A percentile compares a stretch with the other conserved stretches of the same genome.
phyloP scores from a whole-genome alignment of 1,140 invertebrate genomes.

The Agrypnia vestita region DNA sequence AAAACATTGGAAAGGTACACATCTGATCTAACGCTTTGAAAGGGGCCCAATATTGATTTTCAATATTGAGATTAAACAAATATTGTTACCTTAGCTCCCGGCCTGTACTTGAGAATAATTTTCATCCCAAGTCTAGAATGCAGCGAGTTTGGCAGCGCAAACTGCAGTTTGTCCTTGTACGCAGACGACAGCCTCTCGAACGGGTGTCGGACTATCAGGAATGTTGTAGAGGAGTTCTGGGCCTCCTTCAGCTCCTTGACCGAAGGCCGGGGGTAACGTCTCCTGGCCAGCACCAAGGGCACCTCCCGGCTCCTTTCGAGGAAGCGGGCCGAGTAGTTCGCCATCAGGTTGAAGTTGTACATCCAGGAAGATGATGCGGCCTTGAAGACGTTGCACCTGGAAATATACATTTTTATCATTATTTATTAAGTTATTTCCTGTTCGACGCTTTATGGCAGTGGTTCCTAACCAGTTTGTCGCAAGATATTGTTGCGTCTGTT shows the following conservation, averaged over 20 bases:
- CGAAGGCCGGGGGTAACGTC: constrained; percentile 83
- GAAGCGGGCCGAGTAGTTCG: constrained; percentile 85
- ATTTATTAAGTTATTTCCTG: not conserved
- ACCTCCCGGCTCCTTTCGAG: constrained; percentile 84
- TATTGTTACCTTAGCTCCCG: constrained; percentile 59
- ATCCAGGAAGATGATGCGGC: constrained; percentile 92
- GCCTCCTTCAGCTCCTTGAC: constrained; percentile 78
- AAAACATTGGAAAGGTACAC: no score
- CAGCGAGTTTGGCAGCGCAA: constrained; percentile 85
- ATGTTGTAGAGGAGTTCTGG: constrained; percentile 76
- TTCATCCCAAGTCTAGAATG: constrained; percentile 85
- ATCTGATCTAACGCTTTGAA: no score
- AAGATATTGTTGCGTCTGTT: no score
- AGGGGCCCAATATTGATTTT: no score
- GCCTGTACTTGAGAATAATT: constrained; percentile 83
- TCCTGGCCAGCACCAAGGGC: constrained; percentile 82
- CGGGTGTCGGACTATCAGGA: constrained; percentile 92
- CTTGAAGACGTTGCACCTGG: constrained; percentile 88
- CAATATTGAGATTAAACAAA: no score
- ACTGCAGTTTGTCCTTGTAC: constrained; percentile 91
- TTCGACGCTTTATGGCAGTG: not conserved
- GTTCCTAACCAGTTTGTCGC: no score
- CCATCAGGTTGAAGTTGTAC: constrained; percentile 90
- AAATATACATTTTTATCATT: constrained; percentile 9
- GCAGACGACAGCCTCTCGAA: constrained; percentile 91